Percentiles rank a stretch among this genome's conserved stretches.
Conservation (phyloP, 2,797 vertebrate species). For the Danio kyathit region DNA sequence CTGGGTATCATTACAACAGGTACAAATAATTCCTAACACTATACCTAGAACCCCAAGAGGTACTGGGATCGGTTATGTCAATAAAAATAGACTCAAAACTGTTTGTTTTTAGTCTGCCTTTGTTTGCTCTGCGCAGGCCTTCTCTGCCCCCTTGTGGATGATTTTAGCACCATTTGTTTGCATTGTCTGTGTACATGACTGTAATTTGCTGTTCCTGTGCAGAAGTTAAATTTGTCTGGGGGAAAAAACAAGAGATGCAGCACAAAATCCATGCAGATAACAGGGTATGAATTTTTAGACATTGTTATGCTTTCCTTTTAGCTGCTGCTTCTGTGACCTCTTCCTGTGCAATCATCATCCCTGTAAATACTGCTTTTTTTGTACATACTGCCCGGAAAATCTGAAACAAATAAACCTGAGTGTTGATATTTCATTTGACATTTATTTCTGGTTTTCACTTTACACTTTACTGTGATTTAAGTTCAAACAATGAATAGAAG, state of each 20-base stretch:
- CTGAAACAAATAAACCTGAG: conserved; percentile 56
- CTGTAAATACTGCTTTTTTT: conserved; percentile 64
- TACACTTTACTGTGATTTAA: not conserved
- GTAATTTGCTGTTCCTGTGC: conserved; percentile 41
- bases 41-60: not conserved
- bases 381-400: conserved; percentile 53
- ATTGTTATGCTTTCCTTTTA: conserved; percentile 40
- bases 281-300: conserved; percentile 55
- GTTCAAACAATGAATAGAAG: no score
- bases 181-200: conserved; percentile 27
- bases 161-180: conserved; percentile 32
- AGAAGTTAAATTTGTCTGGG: conserved; percentile 28
- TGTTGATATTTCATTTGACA: conserved; percentile 40
- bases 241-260: conserved; percentile 15
- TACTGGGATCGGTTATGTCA: not conserved
- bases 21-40: not conserved
- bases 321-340: conserved; percentile 44
- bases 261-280: conserved; percentile 46
- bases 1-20: not conserved
- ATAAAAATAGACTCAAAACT: not conserved
- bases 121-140: conserved; percentile 13
- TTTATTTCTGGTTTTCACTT: conserved; percentile 19
- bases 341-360: conserved; percentile 46
- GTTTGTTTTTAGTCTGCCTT: conserved; percentile 16
- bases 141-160: conserved; percentile 40